These are phyloP conservation scores for Cantharis nigra DNA, from an alignment of 2,888 invertebrate species.

Conservation along the genomic window DNA sequence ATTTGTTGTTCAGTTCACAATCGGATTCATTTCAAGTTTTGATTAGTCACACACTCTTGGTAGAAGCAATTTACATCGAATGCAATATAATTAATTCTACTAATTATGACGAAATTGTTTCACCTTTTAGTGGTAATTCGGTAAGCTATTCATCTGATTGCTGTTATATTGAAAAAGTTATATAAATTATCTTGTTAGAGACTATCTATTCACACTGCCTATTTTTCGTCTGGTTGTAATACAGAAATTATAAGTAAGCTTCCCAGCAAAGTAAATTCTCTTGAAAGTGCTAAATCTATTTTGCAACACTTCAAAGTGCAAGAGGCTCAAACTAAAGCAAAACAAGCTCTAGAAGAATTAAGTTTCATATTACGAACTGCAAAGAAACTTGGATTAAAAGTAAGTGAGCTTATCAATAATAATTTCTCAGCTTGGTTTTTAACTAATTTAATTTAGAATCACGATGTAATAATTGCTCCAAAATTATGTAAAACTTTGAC, in stretches of 20 bases:
- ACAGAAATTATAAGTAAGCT: not conserved
- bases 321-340: not conserved
- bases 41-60: not conserved
- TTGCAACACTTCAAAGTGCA: not conserved
- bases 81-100: not conserved
- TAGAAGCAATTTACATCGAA: slow-evolving; percentile 9
- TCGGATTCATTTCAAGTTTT: not conserved
- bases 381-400: not conserved
- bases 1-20: not conserved
- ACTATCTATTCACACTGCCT: not conserved
- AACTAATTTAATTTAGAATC: not conserved
- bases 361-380: not conserved
- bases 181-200: not conserved
- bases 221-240: not conserved
- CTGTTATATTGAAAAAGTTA: not conserved
- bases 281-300: not conserved
- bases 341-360: not conserved
- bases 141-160: not conserved
- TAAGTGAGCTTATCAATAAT: not conserved
- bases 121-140: not conserved
- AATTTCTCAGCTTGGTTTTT: not conserved
- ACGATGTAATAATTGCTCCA: not conserved
- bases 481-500: not conserved
- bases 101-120: not conserved
- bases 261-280: not conserved